Evolutionary conservation across 2,113 vertebrate genomes (phyloP), one percentile per base, ranked within the genome.

Genomic region (Paedocypris sp.): DNA sequence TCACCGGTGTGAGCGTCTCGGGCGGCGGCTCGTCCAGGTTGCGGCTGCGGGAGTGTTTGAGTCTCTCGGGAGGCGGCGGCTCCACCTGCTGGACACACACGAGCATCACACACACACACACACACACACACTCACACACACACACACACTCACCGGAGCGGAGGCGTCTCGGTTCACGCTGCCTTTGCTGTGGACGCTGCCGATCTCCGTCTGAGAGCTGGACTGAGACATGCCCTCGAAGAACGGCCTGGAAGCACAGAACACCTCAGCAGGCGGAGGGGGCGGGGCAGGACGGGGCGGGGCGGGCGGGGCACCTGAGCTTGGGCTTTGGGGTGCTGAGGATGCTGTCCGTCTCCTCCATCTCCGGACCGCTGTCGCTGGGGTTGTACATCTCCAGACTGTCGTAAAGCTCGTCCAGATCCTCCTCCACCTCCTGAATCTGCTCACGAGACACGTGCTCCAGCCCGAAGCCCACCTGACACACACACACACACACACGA

Each of bases 321-420:
- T 89, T 92, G 2, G 93, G 93, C 67, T 95, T 97, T 1, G 93
- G 92, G 0, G 92, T 95, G 79, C 93, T 97, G 15, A 91, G 85
- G 69, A 97, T 87, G 74, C 93, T 97, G 79, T 95, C 92, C 0
- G 87, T 95, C 71, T 97, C 92, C 23, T 96, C 93, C 83, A 92
- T 87, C 69, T 95, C 93, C 0, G 91, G 92, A 1, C 93, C 92
- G 0, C 92, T 95, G 85, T 97, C 93, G 1, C 92, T 94, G 64
- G 91, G 93, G 73, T 95, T 97, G 79, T 93, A 94, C 85, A 96
- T 90, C 75, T 93, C 92, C 72, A 97, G 79, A 56, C 90, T 93
- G 69, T 97, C 91, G 1, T 95, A 97, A 0, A 97, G 85, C 59
- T 91, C 90, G 3, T 97, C 92, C 75, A 97, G 64, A 39, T 92